Percentiles rank a stretch among this genome's conserved stretches.
Evolutionary conservation across 2,113 vertebrate species (phyloP).

Genomic region (Mobula birostris): DNA sequence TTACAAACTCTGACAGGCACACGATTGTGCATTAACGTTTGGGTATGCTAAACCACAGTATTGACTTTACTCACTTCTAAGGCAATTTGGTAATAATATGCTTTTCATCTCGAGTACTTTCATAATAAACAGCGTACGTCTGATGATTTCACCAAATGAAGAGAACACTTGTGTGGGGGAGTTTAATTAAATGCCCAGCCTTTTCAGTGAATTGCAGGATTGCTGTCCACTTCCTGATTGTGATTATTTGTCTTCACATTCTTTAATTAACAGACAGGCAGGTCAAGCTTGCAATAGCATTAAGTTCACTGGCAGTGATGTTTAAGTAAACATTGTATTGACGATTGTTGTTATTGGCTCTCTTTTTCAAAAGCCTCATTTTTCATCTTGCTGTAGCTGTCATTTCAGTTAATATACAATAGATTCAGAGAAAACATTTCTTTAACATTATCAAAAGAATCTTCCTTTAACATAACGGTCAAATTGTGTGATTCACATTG

Average conservation of each 20-base stretch:
- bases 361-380: neutral
- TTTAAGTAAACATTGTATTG: constrained; percentile 31
- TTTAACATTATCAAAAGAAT: neutral
- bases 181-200: constrained; percentile 33
- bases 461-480: neutral
- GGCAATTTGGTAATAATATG: constrained; percentile 22
- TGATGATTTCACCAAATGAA: constrained; percentile 35
- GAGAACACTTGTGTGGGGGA: constrained; percentile 26
- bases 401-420: neutral
- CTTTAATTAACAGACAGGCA: constrained; percentile 37
- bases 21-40: constrained; percentile 14
- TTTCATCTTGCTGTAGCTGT: neutral
- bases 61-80: constrained; percentile 32
- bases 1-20: constrained; percentile 16
- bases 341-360: constrained; percentile 18
- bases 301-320: constrained; percentile 4
- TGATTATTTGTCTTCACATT: constrained; percentile 34
- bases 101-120: constrained; percentile 30
- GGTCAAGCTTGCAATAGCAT: constrained; percentile 36
- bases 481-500: neutral
- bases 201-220: constrained; percentile 32
- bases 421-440: neutral
- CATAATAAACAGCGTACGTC: constrained; percentile 27
- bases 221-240: constrained; percentile 26
- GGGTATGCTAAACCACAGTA: constrained; percentile 31